These are phyloP conservation scores for Clangula hyemalis DNA, from an alignment of 2,797 vertebrate genomes.

Conservation along the genomic window DNA sequence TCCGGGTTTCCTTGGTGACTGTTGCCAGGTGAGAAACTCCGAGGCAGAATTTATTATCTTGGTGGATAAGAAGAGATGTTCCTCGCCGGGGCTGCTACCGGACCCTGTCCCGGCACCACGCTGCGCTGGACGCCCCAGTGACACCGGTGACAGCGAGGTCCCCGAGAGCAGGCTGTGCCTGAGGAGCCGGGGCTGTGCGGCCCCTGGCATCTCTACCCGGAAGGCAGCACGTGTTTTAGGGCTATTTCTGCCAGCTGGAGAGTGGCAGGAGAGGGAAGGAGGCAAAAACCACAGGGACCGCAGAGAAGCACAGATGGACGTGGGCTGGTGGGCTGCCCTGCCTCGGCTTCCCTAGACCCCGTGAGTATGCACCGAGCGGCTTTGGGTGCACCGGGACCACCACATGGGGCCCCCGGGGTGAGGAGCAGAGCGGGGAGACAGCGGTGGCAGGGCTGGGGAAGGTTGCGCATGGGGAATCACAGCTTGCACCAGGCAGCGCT, in stretches of 20 bases:
- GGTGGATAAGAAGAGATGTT: background rate
- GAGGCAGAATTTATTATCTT: slow-evolving; percentile 37
- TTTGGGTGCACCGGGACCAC: fast-evolving
- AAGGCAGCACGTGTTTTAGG: background rate
- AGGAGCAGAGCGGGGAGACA: fast-evolving
- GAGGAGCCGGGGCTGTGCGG: fast-evolving
- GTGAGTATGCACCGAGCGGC: background rate
- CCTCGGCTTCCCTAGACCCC: background rate
- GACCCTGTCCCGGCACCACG: fast-evolving
- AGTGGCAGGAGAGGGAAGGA: background rate
- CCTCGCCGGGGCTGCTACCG: fast-evolving
- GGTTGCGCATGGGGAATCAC: fast-evolving
- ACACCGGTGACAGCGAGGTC: background rate
- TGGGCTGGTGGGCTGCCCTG: slow-evolving; percentile 2
- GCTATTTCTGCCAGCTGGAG: background rate
- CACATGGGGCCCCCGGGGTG: fast-evolving
- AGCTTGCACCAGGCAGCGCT: fast-evolving
- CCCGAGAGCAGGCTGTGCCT: fast-evolving
- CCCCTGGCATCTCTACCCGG: background rate
- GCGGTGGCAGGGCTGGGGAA: background rate
- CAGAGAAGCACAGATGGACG: background rate
- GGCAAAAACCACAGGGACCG: background rate
- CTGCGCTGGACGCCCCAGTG: background rate
- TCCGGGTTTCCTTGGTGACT: slow-evolving; percentile 66
- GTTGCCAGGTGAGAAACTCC: slow-evolving; percentile 67